phyloP scores from a whole-genome alignment of 1,140 invertebrate species.

The Ridgeia piscesae region DNA sequence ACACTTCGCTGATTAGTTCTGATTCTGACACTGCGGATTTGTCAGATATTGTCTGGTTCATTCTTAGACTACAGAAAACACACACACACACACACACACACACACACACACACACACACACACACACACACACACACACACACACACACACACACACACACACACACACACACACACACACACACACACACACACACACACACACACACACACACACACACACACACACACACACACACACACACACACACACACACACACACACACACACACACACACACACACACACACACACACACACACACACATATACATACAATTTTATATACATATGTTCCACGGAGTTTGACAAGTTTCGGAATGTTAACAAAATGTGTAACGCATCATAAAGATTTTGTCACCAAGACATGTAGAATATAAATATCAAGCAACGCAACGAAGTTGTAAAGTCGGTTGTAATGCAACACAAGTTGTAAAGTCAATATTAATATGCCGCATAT shows the following conservation, averaged over 20 bases:
- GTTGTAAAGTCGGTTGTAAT: no score
- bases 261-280: conserved; percentile 20
- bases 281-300: no score
- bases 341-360: no score
- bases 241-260: conserved; percentile 11
- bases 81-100: no score
- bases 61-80: not conserved
- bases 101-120: not conserved
- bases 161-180: conserved; percentile 19
- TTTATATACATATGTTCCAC: no score
- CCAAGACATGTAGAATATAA: no score
- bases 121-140: not conserved
- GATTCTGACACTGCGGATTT: not conserved
- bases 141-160: conserved; percentile 23
- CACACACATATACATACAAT: no score
- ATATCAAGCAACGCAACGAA: no score
- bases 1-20: not conserved
- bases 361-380: no score
- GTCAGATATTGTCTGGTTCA: not conserved
- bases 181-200: conserved; percentile 17
- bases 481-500: no score
- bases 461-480: no score
- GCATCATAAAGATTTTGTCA: no score
- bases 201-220: conserved; percentile 21
- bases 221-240: conserved; percentile 21